phyloP scores from a whole-genome alignment of 2,888 invertebrate genomes.

The Amaurobius ferox region DNA sequence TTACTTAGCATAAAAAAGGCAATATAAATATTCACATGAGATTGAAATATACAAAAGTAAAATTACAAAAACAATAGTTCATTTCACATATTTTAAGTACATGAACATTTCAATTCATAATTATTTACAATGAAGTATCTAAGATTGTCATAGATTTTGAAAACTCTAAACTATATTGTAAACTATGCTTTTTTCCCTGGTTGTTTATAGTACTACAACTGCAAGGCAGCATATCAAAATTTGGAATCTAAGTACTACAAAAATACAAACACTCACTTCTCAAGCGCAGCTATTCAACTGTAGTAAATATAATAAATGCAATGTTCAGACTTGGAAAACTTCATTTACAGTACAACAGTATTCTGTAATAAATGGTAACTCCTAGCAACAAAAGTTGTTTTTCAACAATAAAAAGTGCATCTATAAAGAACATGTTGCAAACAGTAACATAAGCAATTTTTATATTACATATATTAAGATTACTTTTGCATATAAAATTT shows the following conservation, averaged over 20 bases:
- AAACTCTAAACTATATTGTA: not conserved
- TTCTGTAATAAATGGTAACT: constrained; percentile 31
- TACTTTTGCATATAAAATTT: constrained; percentile 62
- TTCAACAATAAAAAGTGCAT: constrained; percentile 58
- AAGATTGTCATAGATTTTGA: not conserved
- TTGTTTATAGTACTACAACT: constrained; percentile 10
- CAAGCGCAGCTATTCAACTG: constrained; percentile 21
- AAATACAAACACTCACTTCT: constrained; percentile 11
- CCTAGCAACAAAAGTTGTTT: constrained; percentile 32
- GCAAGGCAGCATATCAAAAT: constrained; percentile 46
- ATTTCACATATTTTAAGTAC: constrained; percentile 4
- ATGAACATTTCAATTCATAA: not conserved
- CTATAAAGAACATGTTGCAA: constrained; percentile 67
- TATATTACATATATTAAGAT: constrained; percentile 60
- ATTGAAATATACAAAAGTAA: constrained; percentile 12
- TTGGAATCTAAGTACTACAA: constrained; percentile 49
- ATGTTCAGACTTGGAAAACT: not conserved
- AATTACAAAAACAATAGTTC: not conserved
- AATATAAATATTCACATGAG: not conserved
- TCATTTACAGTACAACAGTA: constrained; percentile 36
- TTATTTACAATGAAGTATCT: not conserved
- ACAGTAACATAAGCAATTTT: constrained; percentile 68
- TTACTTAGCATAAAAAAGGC: not conserved
- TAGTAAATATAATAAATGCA: constrained; percentile 43
- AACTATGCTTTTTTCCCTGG: not conserved